Evolutionary conservation across 2,797 vertebrate genomes (phyloP), one percentile per base, ranked within the genome.

Genomic region (Enteromius fasciolatus): DNA sequence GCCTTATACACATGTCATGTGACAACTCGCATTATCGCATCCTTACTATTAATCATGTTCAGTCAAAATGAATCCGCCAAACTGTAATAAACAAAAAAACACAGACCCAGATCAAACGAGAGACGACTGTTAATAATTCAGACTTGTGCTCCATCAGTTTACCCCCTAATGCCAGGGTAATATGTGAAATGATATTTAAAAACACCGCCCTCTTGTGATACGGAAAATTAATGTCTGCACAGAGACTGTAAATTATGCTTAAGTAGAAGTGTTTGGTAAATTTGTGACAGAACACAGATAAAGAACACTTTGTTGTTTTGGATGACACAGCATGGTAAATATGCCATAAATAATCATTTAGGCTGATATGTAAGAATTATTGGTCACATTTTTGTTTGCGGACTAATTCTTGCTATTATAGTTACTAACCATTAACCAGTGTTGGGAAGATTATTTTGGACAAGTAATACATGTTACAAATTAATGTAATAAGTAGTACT

Each of bases 171-270:
- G 10, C 31, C 33, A 68, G 54, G 25, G n/a, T 44, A 61, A 28
- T 18, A 41, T 25, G 52, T 25, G 8, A 25, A 54, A 54, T 25
- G 3, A 28, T 54, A 1, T 59, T 50, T 14, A 81, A 77, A 83
- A 75, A 86, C n/a, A 41, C 73, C 78, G 84, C 67, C 83, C 82
- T 70, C 86, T 84, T 52, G 59, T 86, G 84, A 78, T 41, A 2
- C 31, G 18, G 66, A 31, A 67, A 59, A 77, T n/a, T 77, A 70
- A 44, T 52, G 50, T 18, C 50, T 5, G 12, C n/a, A 25, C 12
- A 68, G 31, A 33, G 15, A 64, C 20, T 8, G n/a, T 39, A 67
- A 41, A n/a, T 3, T 23, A 23, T n/a, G 17, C 33, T 11, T 20
- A 5, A 66, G 8, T 66, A 4, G 18, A 67, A 67, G 33, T 6